Conservation (phyloP, 2,888 invertebrate species). For the Mythimna pallens region DNA sequence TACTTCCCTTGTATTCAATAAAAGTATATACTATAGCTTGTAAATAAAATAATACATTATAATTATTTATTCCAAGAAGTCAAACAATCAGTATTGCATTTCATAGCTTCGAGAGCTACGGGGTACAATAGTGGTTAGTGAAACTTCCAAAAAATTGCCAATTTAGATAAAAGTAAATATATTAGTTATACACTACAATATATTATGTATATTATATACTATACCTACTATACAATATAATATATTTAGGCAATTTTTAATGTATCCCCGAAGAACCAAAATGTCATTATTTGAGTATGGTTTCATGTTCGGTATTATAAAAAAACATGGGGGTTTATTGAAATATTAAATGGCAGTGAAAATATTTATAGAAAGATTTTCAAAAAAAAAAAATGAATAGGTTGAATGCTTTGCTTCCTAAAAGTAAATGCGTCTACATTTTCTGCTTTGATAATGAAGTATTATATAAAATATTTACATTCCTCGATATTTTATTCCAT, state of each 20-base stretch:
- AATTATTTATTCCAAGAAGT: conserved; percentile 35
- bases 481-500: conserved; percentile 55
- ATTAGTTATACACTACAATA: conserved; percentile 38
- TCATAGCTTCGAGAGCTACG: conserved; percentile 27
- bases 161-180: conserved; percentile 45
- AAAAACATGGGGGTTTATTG: conserved; percentile 10
- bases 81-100: conserved; percentile 21
- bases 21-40: conserved; percentile 13
- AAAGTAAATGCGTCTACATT: conserved; percentile 27
- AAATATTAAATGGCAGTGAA: conserved; percentile 10
- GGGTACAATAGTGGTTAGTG: conserved; percentile 31
- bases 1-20: conserved; percentile 13
- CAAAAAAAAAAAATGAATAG: background rate
- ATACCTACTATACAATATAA: conserved; percentile 17
- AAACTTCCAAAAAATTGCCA: conserved; percentile 41
- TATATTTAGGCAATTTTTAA: conserved; percentile 31
- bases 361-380: conserved; percentile 25
- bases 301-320: conserved; percentile 9
- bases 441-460: conserved; percentile 42
- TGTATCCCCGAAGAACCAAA: conserved; percentile 30
- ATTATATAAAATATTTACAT: conserved; percentile 52
- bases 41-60: conserved; percentile 35
- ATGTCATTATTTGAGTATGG: conserved; percentile 14
- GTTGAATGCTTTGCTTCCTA: conserved; percentile 22
- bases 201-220: conserved; percentile 37